A percentile compares a stretch with the other conserved stretches of the same genome.
These are phyloP conservation scores for Berghia stephanieae DNA, from an alignment of 1,140 invertebrate genomes.

Conservation along the genomic window DNA sequence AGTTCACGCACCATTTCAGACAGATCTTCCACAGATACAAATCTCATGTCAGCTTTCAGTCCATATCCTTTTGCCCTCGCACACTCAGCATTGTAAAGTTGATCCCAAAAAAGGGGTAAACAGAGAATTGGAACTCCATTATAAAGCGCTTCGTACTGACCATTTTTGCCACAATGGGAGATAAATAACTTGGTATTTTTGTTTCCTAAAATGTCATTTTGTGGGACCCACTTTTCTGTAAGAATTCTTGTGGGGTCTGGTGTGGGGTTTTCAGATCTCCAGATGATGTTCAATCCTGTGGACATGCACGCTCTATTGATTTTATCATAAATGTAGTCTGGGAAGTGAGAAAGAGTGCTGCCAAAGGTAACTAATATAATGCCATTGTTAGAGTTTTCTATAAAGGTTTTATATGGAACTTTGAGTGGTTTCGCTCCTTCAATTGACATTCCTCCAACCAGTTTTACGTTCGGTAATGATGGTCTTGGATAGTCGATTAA, in stretches of 20 bases:
- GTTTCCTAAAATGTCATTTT: conserved; percentile 80
- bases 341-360: conserved; percentile 21
- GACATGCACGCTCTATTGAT: conserved; percentile 29
- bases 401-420: conserved; percentile 27
- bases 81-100: conserved; percentile 67
- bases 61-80: conserved; percentile 60
- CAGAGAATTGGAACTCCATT: conserved; percentile 79
- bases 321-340: conserved; percentile 25
- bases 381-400: conserved; percentile 30
- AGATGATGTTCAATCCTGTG: conserved; percentile 23
- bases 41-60: conserved; percentile 50
- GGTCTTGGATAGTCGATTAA: conserved; percentile 42
- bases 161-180: conserved; percentile 79
- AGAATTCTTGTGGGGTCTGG: conserved; percentile 74
- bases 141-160: conserved; percentile 78
- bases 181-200: conserved; percentile 72
- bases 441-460: conserved; percentile 40
- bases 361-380: conserved; percentile 43
- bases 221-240: conserved; percentile 80
- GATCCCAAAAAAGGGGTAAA: conserved; percentile 78
- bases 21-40: conserved; percentile 48
- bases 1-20: conserved; percentile 43
- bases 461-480: conserved; percentile 40
- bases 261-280: conserved; percentile 18
- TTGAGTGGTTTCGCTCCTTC: conserved; percentile 27